Percentiles rank a stretch among this genome's conserved stretches.
phyloP scores from a whole-genome alignment of 2,888 invertebrate species.

The Agrochola litura region DNA sequence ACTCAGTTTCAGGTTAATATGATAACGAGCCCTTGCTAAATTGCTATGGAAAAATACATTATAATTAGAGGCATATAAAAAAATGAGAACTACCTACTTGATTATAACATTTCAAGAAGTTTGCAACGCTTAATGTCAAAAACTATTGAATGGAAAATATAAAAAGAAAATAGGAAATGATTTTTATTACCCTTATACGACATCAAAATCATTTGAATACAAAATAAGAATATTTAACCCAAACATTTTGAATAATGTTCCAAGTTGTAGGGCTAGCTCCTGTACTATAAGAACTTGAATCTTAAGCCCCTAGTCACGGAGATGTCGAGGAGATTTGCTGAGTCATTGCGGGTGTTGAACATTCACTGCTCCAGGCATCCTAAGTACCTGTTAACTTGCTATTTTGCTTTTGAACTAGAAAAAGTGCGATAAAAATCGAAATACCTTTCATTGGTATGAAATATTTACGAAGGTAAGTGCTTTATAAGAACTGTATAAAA shows the following conservation, averaged over 20 bases:
- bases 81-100: too few relatives aligned
- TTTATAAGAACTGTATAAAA: too few relatives aligned
- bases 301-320: conserved; percentile 60
- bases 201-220: background rate
- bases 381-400: conserved; percentile 52
- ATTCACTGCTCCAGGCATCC: conserved; percentile 40
- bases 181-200: background rate
- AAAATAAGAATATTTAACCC: background rate
- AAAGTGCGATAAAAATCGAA: background rate
- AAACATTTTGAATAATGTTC: background rate
- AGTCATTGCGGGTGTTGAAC: conserved; percentile 55
- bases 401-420: conserved; percentile 42
- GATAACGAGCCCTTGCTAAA: too few relatives aligned
- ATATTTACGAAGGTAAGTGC: background rate
- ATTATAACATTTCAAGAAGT: background rate
- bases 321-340: conserved; percentile 54
- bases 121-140: background rate
- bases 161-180: too few relatives aligned
- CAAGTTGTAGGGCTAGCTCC: conserved; percentile 17
- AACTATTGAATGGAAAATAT: too few relatives aligned
- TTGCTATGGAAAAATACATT: background rate
- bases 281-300: conserved; percentile 44
- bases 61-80: background rate
- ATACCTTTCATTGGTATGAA: background rate
- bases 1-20: too few relatives aligned